Base-by-base conservation (phyloP, 2,888 invertebrate species). In the Anodontia alba region DNA sequence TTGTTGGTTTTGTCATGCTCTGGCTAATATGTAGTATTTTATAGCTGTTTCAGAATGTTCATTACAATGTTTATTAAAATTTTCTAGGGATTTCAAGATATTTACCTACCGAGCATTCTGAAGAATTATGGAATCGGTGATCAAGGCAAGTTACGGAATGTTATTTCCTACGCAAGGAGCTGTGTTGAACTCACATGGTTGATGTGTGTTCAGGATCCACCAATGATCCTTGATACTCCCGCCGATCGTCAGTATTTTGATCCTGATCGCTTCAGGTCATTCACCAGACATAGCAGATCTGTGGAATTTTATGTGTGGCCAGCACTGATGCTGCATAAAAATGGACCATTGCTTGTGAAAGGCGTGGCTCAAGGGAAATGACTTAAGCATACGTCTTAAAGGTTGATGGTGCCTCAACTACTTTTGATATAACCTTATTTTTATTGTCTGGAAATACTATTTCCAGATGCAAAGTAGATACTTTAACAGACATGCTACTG, bases 141-240 rank as follows among this genome's bases (percentile, higher is more conserved):
- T 23, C 54, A 23, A 54, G 23, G 26, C 5, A 3, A 54, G 3
- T 33, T 62, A 33, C 33, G 33, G 1, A 31, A 15, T 62, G 20
- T 82, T 1, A 74, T 76, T 17, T 57, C 66, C 29, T 85, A 82
- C 42, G 80, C 82, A 36, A 67, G 78, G 54, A 78, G 76, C 49
- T 82, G 82, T 51, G 81, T 78, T 2, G 85, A 85, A 43, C 51
- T 85, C 1, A 74, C 72, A 31, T 85, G 85, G 85, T 49, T 82
- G 23, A 80, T 85, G 80, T 66, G 76, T 57, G 82, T 85, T 17
- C 80, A 82, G 38, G 82, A 85, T 33, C 85, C 85, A 0, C 80
- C 82, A 23, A 70, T 85, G 23, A 76, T 82, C 8, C 68, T 85
- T 12, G 82, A 85, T 62, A 33, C 20, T 1, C 17, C 17, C 1